Percentiles rank a stretch among this genome's conserved stretches.
Conservation (phyloP, 1,140 invertebrate genomes). For the Drosophila guanche region DNA sequence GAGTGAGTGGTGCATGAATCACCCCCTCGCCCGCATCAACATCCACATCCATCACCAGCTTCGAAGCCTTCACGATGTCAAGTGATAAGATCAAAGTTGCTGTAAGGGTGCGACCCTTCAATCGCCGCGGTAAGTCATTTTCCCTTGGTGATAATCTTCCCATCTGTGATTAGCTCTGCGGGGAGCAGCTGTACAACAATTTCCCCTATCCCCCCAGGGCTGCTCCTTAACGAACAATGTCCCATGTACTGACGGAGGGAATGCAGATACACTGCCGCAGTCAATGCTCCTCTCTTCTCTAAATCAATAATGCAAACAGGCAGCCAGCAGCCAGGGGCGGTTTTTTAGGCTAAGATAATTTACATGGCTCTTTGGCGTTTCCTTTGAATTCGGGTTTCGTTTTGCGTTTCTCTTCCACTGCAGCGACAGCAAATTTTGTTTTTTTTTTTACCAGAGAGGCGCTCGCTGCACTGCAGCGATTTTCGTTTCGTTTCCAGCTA, state of each 20-base stretch:
- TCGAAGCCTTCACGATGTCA: constrained; percentile 68
- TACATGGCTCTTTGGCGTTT: constrained; percentile 66
- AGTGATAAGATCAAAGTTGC: constrained; percentile 96
- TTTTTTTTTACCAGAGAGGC: not conserved
- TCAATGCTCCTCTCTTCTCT: too few species aligned
- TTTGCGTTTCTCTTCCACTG: constrained; percentile 43
- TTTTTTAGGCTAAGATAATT: constrained; percentile 66
- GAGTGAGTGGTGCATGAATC: constrained; percentile 40
- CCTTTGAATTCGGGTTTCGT: constrained; percentile 54
- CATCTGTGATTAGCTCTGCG: constrained; percentile 2
- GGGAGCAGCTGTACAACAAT: not conserved
- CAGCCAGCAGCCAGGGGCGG: constrained; percentile 25
- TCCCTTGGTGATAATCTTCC: not conserved
- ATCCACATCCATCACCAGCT: constrained; percentile 12
- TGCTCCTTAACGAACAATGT: too few species aligned
- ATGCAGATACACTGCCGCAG: constrained; percentile 28
- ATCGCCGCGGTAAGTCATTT: constrained; percentile 92
- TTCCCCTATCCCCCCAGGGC: not conserved
- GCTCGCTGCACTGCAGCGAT: constrained; percentile 18
- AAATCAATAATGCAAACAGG: constrained; percentile 36
- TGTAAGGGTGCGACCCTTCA: constrained; percentile 97
- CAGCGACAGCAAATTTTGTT: constrained; percentile 68
- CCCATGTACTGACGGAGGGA: constrained; percentile 1
- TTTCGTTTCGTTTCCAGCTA: constrained; percentile 69
- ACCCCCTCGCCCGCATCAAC: constrained; percentile 26